Conservation (phyloP, 2,888 invertebrate genomes). For the Chironomus riparius region DNA sequence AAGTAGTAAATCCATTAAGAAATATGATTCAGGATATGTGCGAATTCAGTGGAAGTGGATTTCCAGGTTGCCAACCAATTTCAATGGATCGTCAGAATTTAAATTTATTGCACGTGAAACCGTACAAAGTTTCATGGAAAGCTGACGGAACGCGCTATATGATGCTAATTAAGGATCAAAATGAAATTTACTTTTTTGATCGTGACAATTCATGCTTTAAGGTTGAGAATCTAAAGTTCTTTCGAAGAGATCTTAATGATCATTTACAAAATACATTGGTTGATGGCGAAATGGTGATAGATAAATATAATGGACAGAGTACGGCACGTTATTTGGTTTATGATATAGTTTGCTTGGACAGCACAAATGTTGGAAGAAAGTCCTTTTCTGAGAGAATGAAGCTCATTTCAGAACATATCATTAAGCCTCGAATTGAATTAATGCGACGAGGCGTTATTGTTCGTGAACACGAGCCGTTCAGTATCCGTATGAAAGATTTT, state of each 20-base stretch:
- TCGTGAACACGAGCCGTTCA: slow-evolving; percentile 75
- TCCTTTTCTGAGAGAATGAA: slow-evolving; percentile 68
- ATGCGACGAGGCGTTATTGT: slow-evolving; percentile 65
- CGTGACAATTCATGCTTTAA: slow-evolving; percentile 88
- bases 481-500: slow-evolving; percentile 83
- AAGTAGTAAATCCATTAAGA: slow-evolving; percentile 50
- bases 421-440: slow-evolving; percentile 60
- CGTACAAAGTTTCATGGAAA: slow-evolving; percentile 98
- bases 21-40: slow-evolving; percentile 69
- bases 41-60: slow-evolving; percentile 67
- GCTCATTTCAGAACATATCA: slow-evolving; percentile 66
- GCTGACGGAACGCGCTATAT: slow-evolving; percentile 97
- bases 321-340: slow-evolving; percentile 90
- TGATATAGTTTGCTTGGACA: slow-evolving; percentile 81
- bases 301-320: slow-evolving; percentile 62
- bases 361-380: slow-evolving; percentile 63
- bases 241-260: slow-evolving; percentile 58
- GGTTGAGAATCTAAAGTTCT: slow-evolving; percentile 72
- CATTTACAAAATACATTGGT: slow-evolving; percentile 74
- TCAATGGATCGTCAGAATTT: slow-evolving; percentile 87
- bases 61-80: slow-evolving; percentile 96
- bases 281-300: slow-evolving; percentile 97
- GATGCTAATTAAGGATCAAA: slow-evolving; percentile 84
- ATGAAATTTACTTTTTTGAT: slow-evolving; percentile 88
- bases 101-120: slow-evolving; percentile 60